phyloP scores from a whole-genome alignment of 2,888 invertebrate species.

The Platycheirus albimanus region DNA sequence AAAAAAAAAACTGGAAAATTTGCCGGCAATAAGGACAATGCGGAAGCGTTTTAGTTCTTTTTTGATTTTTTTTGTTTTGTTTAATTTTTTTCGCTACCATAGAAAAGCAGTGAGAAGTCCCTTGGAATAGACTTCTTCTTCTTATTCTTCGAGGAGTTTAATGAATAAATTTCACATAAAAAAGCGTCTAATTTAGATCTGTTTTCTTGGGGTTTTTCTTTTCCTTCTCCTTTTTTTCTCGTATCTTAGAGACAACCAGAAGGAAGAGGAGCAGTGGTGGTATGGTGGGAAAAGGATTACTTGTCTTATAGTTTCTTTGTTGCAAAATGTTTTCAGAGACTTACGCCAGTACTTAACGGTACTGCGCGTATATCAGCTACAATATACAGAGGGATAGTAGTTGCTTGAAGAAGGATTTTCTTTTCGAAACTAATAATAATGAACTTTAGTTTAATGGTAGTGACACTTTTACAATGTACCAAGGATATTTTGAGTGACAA shows the following conservation, averaged over 20 bases:
- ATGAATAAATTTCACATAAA: conserved; percentile 74
- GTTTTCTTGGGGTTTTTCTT: conserved; percentile 51
- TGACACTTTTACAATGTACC: conserved; percentile 35
- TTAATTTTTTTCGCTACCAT: conserved; percentile 16
- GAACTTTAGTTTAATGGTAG: conserved; percentile 48
- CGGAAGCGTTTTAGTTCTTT: conserved; percentile 70
- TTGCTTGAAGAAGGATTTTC: conserved; percentile 18
- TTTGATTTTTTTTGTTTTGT: conserved; percentile 30
- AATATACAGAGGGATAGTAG: no score
- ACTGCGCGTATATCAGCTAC: conserved; percentile 25
- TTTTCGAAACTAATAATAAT: conserved; percentile 25
- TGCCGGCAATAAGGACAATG: conserved; percentile 73
- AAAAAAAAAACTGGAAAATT: conserved; percentile 47
- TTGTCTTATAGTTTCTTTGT: conserved; percentile 47
- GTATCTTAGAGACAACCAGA: conserved; percentile 31
- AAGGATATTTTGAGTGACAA: conserved; percentile 12
- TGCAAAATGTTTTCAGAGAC: conserved; percentile 42
- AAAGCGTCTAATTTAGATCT: conserved; percentile 71
- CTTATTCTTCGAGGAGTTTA: conserved; percentile 68
- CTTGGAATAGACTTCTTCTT: conserved; percentile 61
- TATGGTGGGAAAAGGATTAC: conserved; percentile 57
- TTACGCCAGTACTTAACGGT: conserved; percentile 36
- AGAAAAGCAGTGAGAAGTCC: conserved; percentile 43
- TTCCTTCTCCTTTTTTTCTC: conserved; percentile 8
- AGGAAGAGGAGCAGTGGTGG: background rate